Evolutionary conservation across 2,797 vertebrate species (phyloP).

Genomic region (Poeciliopsis turneri): DNA sequence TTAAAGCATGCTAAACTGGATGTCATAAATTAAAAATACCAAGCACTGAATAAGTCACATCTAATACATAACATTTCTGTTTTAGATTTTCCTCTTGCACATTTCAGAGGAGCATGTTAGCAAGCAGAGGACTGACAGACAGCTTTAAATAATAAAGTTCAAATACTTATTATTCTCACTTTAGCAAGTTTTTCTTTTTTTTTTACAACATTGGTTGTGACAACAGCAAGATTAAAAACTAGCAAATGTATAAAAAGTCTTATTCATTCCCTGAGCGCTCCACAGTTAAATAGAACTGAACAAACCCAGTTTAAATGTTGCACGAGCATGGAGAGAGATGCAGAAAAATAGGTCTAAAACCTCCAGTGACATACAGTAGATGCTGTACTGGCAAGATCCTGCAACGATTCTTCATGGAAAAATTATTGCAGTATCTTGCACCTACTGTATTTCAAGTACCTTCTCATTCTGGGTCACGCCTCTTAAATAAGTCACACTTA

Average conservation of each 20-base stretch:
- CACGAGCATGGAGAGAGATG: constrained; percentile 47
- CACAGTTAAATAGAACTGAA: constrained; percentile 19
- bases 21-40: background rate
- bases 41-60: constrained; percentile 9
- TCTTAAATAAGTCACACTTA: constrained; percentile 63
- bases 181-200: background rate
- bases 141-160: constrained; percentile 4
- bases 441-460: constrained; percentile 12
- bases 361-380: constrained; percentile 18
- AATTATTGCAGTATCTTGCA: constrained; percentile 17
- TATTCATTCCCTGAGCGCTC: constrained; percentile 14
- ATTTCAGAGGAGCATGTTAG: background rate
- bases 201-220: background rate
- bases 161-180: background rate
- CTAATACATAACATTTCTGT: background rate
- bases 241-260: constrained; percentile 25
- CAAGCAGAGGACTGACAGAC: background rate
- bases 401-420: constrained; percentile 23
- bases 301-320: constrained; percentile 32
- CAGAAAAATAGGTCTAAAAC: constrained; percentile 27
- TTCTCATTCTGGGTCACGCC: constrained; percentile 48
- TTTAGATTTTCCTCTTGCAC: background rate
- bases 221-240: constrained; percentile 5
- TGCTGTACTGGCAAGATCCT: constrained; percentile 15
- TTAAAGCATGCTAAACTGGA: background rate